Conservation (phyloP, 2,113 vertebrate species). For the Asarcornis scutulata region DNA sequence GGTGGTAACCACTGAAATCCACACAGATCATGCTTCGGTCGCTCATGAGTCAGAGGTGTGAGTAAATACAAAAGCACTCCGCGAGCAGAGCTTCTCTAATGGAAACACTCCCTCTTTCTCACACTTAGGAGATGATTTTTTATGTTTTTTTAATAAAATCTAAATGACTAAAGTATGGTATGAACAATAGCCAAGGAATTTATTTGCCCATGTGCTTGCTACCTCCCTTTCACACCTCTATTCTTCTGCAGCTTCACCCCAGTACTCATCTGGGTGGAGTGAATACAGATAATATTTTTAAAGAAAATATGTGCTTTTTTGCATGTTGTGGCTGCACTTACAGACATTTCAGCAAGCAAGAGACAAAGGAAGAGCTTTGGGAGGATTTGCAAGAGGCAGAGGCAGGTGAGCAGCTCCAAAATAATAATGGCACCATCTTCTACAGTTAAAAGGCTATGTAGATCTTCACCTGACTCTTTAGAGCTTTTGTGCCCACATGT, state of each 20-base stretch:
- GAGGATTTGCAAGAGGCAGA: neutral
- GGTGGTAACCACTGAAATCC: neutral
- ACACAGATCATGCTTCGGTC: neutral
- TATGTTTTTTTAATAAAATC: neutral
- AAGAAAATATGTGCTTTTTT: neutral
- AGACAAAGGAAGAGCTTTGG: neutral
- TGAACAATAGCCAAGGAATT: conserved; percentile 18
- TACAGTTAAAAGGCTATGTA: neutral
- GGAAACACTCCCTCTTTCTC: conserved; percentile 8
- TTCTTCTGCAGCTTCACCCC: neutral
- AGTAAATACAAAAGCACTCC: neutral
- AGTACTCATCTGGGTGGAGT: neutral
- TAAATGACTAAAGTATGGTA: neutral
- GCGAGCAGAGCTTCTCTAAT: neutral
- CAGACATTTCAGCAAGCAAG: neutral
- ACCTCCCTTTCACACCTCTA: neutral
- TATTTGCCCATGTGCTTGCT: neutral
- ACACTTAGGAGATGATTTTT: neutral
- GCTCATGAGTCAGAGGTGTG: conserved; percentile 13
- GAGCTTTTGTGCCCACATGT: neutral
- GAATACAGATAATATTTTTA: neutral
- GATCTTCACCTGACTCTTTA: neutral
- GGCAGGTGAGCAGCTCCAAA: neutral
- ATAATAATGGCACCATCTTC: neutral
- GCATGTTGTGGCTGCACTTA: neutral